Evolutionary conservation across 2,888 invertebrate species (phyloP), one percentile per base, ranked within the genome.

Genomic region (Nudaria mundana): DNA sequence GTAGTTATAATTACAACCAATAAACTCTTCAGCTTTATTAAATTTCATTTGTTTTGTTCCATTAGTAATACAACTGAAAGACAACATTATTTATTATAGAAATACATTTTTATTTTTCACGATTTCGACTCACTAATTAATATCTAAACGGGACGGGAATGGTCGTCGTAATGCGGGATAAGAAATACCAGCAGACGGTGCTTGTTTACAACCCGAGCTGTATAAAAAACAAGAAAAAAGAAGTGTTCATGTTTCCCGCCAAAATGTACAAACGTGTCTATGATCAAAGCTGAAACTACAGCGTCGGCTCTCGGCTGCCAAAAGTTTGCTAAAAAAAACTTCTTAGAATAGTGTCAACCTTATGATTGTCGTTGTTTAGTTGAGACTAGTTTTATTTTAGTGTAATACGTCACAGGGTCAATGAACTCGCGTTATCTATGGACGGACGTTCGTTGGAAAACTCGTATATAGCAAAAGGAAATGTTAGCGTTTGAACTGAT

Each of bases 281-380:
- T 56, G 52, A 57, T 57, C 56, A 57, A 57, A 57, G 56, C 40
- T 42, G 42, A 13, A 37, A 41, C 32, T 56, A 52, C 47, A 52
- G 30, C 45, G 33, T 46, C 38, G 12, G 33, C 28, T 34, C 11
- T 34, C 41, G 33, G 60, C 57, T 59, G 57, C 60, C 57, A 57
- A 57, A 57, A 49, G 34, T 40, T 55, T 42, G 60, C 60, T 49
- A 59, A 57, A 46, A 44, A 35, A 41, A 37, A 43, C 37, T 34
- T 42, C 56, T 52, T 37, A 38, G 56, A 57, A 57, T 59, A 56
- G 49, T 52, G 39, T 39, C 37, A 37, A 49, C 59, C 41, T 47
- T n/a, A 46, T 47, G 47, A 57, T 59, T 52, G 37, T 40, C 44
- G 43, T 48, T 52, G 52, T 55, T 51, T 48, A 42, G 56, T 34